A percentile compares a stretch with the other conserved stretches of the same genome.
Conservation (phyloP, 2,797 vertebrate species). For the Melanogrammus aeglefinus region DNA sequence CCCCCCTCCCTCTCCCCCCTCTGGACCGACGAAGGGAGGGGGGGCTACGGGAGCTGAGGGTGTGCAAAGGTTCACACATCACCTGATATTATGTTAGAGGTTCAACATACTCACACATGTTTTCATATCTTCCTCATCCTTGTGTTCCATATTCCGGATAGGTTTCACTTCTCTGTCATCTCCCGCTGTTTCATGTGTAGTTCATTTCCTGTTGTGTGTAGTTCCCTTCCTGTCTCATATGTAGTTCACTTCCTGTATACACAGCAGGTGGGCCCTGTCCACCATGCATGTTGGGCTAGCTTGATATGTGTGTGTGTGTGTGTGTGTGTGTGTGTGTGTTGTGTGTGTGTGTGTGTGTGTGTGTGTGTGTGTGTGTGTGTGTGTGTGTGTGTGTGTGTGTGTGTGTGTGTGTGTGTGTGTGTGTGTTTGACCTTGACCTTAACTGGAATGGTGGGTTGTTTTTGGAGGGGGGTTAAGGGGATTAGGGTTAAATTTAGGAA, state of each 20-base stretch:
- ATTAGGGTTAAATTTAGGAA: constrained; percentile 55
- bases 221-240: neutral
- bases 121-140: neutral
- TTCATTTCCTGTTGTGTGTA: neutral
- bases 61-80: constrained; percentile 36
- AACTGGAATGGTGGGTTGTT: constrained; percentile 3
- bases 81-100: neutral
- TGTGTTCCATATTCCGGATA: neutral
- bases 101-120: neutral
- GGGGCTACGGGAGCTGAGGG: neutral
- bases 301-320: neutral
- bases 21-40: neutral
- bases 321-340: neutral
- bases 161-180: neutral
- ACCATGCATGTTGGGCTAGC: neutral
- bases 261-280: neutral
- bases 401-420: neutral
- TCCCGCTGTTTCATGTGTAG: neutral
- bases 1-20: neutral
- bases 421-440: constrained; percentile 34
- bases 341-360: neutral
- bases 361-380: neutral
- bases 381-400: neutral
- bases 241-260: neutral
- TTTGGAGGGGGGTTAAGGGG: constrained; percentile 11